Base-by-base conservation (phyloP, 2,113 vertebrate species). In the Phaethon lepturus region DNA sequence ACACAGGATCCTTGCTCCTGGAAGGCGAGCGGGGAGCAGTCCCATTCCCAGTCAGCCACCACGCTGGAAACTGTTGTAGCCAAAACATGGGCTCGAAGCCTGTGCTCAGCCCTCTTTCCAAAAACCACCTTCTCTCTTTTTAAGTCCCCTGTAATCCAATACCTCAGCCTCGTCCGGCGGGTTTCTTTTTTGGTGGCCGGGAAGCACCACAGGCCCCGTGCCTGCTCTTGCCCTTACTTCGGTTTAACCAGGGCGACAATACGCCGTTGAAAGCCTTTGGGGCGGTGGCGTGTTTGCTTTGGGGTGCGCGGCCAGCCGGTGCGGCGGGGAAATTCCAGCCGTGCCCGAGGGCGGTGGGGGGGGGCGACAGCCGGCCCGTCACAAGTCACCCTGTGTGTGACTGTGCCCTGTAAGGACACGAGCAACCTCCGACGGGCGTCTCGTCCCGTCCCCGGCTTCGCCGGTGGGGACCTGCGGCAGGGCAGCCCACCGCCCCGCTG, bases 401-500 rank as follows among this genome's bases (percentile, higher is more conserved):
- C 88, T 88, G 93, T 94, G 72, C 62, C 90, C 45, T 79, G 4
- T 69, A 90, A 81, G 95, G 95, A 78, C 29, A 81, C 26, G 60
- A 82, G 50, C 38, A 84, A 10, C 38, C 10, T 94, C 68, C 35
- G 44, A 81, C 0, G 2, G 52, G 45, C 10, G 1, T 63, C 59
- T 77, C 1, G 1, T 11, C 72, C 72, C 0, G 0, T 49, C 23
- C 23, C 50, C 1, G 1, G 58, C 24, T 68, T 75, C 0, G 1
- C 67, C 59, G 53, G 53, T 12, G 31, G 52, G 4, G 35, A 78
- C 23, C 7, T 31, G 20, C 49, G 62, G 75, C 72, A 44, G 31
- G 26, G 35, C 85, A 92, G 50, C 38, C 58, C 0, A 1, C n/a
- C 0, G 1, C n/a, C 58, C 68, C 13, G 2, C 53, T 73, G 12